These are phyloP conservation scores for Lophura swinhoii DNA, from an alignment of 2,797 vertebrate species.

Conservation along the genomic window DNA sequence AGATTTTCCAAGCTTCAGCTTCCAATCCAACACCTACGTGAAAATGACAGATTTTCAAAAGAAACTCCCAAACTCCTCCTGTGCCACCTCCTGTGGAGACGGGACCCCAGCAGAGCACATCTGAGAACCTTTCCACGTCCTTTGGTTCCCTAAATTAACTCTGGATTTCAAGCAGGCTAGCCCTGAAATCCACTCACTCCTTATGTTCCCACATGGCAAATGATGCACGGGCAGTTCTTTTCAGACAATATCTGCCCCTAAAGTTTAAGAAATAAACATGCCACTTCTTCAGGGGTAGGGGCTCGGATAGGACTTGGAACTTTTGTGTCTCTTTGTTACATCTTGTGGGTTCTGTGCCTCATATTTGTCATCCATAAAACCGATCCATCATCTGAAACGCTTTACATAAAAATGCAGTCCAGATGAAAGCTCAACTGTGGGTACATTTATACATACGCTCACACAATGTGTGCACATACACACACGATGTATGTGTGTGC, in stretches of 20 bases:
- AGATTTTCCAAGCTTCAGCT: constrained; percentile 66
- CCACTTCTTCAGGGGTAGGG: background rate
- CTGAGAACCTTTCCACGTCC: constrained; percentile 25
- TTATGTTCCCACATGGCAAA: background rate
- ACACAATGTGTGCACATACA: background rate
- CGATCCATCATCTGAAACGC: background rate
- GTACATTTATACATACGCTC: background rate
- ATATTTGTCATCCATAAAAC: constrained; percentile 22
- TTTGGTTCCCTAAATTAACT: background rate
- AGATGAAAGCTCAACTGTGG: constrained; percentile 33
- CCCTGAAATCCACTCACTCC: background rate
- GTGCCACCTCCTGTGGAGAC: background rate
- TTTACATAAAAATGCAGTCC: constrained; percentile 41
- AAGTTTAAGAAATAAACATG: background rate
- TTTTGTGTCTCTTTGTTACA: background rate
- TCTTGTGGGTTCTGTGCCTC: background rate
- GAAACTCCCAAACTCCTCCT: constrained; percentile 52
- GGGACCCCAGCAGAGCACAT: constrained; percentile 19
- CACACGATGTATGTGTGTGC: background rate
- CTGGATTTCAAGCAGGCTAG: background rate
- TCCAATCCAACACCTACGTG: constrained; percentile 63
- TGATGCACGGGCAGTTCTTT: background rate
- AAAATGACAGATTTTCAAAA: constrained; percentile 64
- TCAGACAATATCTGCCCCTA: background rate
- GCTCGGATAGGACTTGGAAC: background rate